These are phyloP conservation scores for Steromphala cineraria DNA, from an alignment of 2,888 invertebrate genomes.

Conservation along the genomic window DNA sequence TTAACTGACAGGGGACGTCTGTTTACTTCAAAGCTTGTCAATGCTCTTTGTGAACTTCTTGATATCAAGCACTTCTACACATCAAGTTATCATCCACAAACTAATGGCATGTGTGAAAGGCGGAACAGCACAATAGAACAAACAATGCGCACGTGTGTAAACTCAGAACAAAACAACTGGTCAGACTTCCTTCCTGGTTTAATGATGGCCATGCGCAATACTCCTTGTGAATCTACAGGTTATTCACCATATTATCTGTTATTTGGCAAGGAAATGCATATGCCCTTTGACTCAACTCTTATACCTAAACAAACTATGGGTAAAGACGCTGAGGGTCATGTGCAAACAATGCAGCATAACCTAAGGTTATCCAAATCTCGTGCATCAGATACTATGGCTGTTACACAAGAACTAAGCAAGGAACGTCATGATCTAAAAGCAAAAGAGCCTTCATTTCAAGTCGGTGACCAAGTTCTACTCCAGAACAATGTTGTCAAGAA, in stretches of 20 bases:
- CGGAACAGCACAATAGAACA: constrained; percentile 42
- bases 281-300: constrained; percentile 33
- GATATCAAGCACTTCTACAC: constrained; percentile 34
- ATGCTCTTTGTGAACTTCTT: constrained; percentile 41
- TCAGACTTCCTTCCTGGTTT: constrained; percentile 35
- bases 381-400: too few species aligned
- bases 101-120: constrained; percentile 42
- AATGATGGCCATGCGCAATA: constrained; percentile 44
- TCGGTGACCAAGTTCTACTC: constrained; percentile 15
- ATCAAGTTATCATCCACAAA: constrained; percentile 43
- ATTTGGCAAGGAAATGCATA: constrained; percentile 42
- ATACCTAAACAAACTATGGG: constrained; percentile 33
- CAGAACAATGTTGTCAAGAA: too few species aligned
- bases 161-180: constrained; percentile 38
- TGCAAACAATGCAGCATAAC: constrained; percentile 16
- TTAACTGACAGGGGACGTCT: constrained; percentile 43
- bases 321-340: constrained; percentile 33
- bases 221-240: constrained; percentile 38
- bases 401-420: not conserved
- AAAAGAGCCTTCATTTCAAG: constrained; percentile 23
- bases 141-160: constrained; percentile 31
- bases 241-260: constrained; percentile 38
- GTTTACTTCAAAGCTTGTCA: constrained; percentile 40
- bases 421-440: constrained; percentile 28
- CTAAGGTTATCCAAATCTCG: too few species aligned